A percentile compares a stretch with the other conserved stretches of the same genome.
These are phyloP conservation scores for Poliocrania exsul DNA, from an alignment of 2,797 vertebrate species.

Conservation along the genomic window DNA sequence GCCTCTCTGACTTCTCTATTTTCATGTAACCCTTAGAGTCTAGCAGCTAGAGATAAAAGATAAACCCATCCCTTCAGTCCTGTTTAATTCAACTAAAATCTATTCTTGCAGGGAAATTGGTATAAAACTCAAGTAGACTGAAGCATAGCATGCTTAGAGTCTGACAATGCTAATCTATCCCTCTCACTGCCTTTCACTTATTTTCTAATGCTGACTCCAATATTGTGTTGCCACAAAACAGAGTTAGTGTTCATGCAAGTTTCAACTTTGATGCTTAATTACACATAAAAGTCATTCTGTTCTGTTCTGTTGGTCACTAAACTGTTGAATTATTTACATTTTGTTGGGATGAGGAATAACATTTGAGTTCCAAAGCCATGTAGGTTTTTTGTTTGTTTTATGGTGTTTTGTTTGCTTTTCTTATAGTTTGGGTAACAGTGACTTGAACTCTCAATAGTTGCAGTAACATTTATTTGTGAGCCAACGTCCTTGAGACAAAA, in stretches of 20 bases:
- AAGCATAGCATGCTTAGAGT: neutral
- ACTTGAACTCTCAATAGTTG: neutral
- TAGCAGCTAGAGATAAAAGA: neutral
- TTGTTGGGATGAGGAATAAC: neutral
- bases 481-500: constrained; percentile 29
- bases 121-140: neutral
- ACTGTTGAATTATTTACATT: constrained; percentile 8
- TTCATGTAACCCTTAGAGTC: neutral
- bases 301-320: neutral
- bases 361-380: neutral
- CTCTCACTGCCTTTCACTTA: neutral
- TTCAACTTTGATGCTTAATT: neutral
- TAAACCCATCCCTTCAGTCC: neutral
- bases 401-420: neutral
- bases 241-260: neutral
- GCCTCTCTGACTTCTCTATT: neutral
- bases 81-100: constrained; percentile 5
- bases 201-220: neutral
- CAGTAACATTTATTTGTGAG: neutral
- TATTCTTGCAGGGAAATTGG: neutral
- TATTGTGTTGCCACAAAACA: neutral
- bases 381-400: too few relatives aligned
- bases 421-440: neutral
- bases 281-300: neutral
- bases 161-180: neutral